Percentiles rank a stretch among this genome's conserved stretches.
phyloP scores from a whole-genome alignment of 2,888 invertebrate genomes.

The Boloria euphrosyne region DNA sequence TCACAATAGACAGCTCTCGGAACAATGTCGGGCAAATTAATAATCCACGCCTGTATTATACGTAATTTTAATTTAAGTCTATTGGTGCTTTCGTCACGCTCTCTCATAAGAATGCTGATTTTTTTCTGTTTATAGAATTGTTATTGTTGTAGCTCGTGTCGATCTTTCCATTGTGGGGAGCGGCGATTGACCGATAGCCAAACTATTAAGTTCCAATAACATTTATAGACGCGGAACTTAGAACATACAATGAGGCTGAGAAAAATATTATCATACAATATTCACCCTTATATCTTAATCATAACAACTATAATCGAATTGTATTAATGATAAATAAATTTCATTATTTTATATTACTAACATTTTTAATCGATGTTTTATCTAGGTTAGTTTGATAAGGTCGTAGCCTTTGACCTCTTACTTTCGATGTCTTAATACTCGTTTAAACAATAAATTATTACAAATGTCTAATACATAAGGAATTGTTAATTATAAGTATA shows the following conservation, averaged over 20 bases:
- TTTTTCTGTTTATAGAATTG: constrained; percentile 61
- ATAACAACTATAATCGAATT: constrained; percentile 3
- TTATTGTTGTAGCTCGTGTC: constrained; percentile 57
- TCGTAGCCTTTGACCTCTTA: constrained; percentile 51
- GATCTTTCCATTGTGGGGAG: constrained; percentile 56
- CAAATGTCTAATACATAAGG: too few species aligned
- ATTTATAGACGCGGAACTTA: constrained; percentile 46
- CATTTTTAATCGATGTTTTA: constrained; percentile 40
- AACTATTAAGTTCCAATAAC: constrained; percentile 55
- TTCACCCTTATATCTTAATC: constrained; percentile 8
- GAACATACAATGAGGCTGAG: constrained; percentile 7
- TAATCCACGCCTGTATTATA: constrained; percentile 73
- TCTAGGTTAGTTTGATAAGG: constrained; percentile 54
- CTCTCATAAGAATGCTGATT: constrained; percentile 44
- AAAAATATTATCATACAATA: constrained; percentile 4
- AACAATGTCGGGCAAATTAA: constrained; percentile 76
- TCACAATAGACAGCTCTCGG: constrained; percentile 39
- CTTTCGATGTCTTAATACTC: constrained; percentile 22
- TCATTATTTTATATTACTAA: background rate
- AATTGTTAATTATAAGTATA: too few species aligned
- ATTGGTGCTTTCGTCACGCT: constrained; percentile 62
- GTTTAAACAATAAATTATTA: background rate
- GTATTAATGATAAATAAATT: background rate
- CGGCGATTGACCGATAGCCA: constrained; percentile 49
- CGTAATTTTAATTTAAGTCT: constrained; percentile 70